Evolutionary conservation across 2,888 invertebrate species (phyloP), one percentile per base, ranked within the genome.

Genomic region (Trissolcus brochymenae): DNA sequence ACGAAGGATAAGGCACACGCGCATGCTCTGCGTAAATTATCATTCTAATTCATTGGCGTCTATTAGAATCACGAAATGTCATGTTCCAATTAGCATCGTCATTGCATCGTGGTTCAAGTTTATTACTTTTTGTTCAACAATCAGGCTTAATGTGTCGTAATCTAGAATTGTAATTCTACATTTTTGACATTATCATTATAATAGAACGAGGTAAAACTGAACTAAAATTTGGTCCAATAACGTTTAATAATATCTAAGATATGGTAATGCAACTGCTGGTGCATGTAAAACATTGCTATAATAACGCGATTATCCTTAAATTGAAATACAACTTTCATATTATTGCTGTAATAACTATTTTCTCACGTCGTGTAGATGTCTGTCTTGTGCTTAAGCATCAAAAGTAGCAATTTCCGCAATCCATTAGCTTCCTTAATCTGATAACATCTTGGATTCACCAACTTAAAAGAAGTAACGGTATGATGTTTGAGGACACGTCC

Each of bases 271-370:
- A 35, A 35, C 35, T 35, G 35, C 35, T 35, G 35, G 35, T 9
- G 35, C 35, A 35, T 35, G 35, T 35, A 35, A 35, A 35, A 35
- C 35, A 35, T 35, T 35, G 21, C 53, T 21, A 53, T 62, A 21
- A 25, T 53, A 35, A 35, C 35, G 35, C 9, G 6, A 35, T 35
- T 35, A 35, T 35, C 43, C 59, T 17, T 13, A 41, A 65, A 72
- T 73, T 70, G 49, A 64, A 68, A 72, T 76, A 67, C 67, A 66
- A 72, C 70, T 71, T 75, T 62, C 55, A 65, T 41, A 49, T 16
- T 50, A 50, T 53, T 62, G 53, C 51, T 55, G 51, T 51, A 46
- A 59, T 50, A 19, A 56, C n/a, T 50, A 57, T 53, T 54, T 60
- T 65, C 11, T 14, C 19, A 54, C 60, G 49, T 59, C 65, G 25